Base-by-base conservation (phyloP, 1,140 invertebrate species). In the Bombus soroeensis region DNA sequence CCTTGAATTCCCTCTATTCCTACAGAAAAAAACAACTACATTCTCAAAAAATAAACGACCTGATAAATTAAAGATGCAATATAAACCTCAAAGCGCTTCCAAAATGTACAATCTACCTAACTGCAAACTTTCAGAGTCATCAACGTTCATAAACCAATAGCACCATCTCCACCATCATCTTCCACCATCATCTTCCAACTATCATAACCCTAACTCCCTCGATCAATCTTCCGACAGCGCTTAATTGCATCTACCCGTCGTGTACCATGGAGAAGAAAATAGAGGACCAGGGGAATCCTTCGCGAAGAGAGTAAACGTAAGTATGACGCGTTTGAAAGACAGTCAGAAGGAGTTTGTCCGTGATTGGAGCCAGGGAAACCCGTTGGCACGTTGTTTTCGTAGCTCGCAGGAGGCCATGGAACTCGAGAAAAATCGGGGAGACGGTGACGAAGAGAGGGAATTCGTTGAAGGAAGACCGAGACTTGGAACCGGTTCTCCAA, bases 351-450 rank as follows among this genome's bases (percentile, higher is more conserved):
- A 64, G 15, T 18, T 43, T 41, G 71, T 62, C 64, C 32, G 28
- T 47, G 70, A 70, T 68, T 82, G 75, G 82, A 59, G 57, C 34
- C 62, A 83, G n/a, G 37, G 84, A 87, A 90, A 88, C 70, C 89
- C 85, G 88, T 85, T 85, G 88, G 41, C 81, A 77, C 85, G 90
- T 91, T 91, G 90, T 91, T 91, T 91, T 91, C 90, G 89, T 87
- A 82, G 85, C 84, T 80, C 70, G 81, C 87, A 68, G 89, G 85
- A 91, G 89, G 79, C 89, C 89, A 66, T 88, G 84, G n/a, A 85
- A 82, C 72, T 53, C 43, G 57, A 86, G 79, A 83, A 88, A 88
- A 87, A 90, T 83, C 28, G 81, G 15, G 13, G 80, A 32, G 71
- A 43, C 32, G 66, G 64, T 59, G 53, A 59, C n/a, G 22, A 47